These are phyloP conservation scores for Calvadosia cruxmelitensis DNA, from an alignment of 30 jellyfish, hydroid and myxozoan genomes.

Conservation along the genomic window DNA sequence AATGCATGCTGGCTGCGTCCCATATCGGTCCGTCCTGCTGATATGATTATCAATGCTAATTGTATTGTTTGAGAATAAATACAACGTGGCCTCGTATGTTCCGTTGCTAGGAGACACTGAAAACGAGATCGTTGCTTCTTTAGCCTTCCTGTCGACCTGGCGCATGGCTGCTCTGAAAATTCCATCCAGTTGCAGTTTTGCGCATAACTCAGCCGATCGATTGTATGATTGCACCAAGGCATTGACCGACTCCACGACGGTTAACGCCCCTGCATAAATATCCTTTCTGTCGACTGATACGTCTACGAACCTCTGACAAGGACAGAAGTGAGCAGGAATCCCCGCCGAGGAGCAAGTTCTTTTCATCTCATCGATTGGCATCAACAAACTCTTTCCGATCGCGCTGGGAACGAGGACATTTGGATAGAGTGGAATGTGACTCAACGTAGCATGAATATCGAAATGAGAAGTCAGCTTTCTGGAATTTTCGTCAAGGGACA, in stretches of 20 bases:
- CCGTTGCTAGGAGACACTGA: conserved; percentile 37
- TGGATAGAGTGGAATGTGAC: conserved; percentile 22
- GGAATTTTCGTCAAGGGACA: conserved; percentile 30
- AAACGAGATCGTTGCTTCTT: conserved; percentile 3
- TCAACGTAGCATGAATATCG: conserved; percentile 53
- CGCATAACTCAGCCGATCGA: conserved; percentile 25
- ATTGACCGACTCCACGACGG: conserved; percentile 34
- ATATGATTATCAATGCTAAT: conserved; percentile 15
- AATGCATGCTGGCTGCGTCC: conserved; percentile 67
- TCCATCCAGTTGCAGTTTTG: conserved; percentile 13
- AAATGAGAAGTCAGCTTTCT: conserved; percentile 52
- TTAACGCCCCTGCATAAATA: conserved; percentile 19
- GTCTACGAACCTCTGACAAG: conserved; percentile 29
- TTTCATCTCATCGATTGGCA: conserved; percentile 7
- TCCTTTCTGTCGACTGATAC: neutral
- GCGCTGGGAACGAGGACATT: conserved; percentile 8
- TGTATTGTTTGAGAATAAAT: neutral
- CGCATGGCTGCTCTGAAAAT: conserved; percentile 40
- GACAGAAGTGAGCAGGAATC: conserved; percentile 64
- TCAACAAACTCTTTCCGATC: conserved; percentile 51
- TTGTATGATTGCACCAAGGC: conserved; percentile 2
- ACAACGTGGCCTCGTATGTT: conserved; percentile 28
- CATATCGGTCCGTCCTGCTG: conserved; percentile 47
- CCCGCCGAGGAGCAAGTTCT: conserved; percentile 77
- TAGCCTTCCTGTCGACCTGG: conserved; percentile 6